phyloP scores from a whole-genome alignment of 2,797 vertebrate species.

The Gephyroberyx darwinii region DNA sequence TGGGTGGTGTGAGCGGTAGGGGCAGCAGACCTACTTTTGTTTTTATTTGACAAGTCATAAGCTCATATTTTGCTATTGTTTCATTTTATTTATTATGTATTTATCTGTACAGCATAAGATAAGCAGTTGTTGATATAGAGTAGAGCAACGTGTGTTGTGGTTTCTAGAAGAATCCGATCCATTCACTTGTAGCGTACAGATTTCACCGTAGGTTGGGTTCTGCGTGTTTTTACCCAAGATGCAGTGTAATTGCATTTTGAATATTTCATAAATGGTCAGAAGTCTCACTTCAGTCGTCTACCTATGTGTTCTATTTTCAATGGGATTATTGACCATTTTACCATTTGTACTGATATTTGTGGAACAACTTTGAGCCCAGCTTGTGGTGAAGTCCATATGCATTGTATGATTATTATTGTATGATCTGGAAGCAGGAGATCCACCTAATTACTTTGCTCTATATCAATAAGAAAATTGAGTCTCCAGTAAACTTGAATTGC shows the following conservation, averaged over 20 bases:
- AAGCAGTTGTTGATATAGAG: not conserved
- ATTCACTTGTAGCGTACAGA: not conserved
- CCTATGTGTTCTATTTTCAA: not conserved
- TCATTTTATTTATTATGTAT: too few species aligned
- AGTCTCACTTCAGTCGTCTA: not conserved
- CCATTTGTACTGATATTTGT: not conserved
- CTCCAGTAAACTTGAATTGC: constrained; percentile 59
- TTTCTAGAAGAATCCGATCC: not conserved
- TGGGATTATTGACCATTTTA: not conserved
- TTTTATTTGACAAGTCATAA: not conserved
- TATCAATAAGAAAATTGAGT: constrained; percentile 43
- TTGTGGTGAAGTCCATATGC: constrained; percentile 8
- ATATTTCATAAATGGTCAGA: not conserved
- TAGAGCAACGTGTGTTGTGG: not conserved
- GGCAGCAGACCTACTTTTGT: not conserved
- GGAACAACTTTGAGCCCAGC: not conserved
- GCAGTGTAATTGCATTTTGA: not conserved
- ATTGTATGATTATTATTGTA: too few species aligned
- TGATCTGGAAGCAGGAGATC: not conserved
- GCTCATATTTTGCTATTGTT: too few species aligned
- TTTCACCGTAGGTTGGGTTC: too few species aligned
- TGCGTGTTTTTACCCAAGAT: too few species aligned
- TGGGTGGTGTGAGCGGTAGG: not conserved
- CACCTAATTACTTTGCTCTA: constrained; percentile 15
- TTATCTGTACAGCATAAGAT: not conserved